These are phyloP conservation scores for Trachythela sp. DNA, from an alignment of 64 coral and sea anemone genomes.

Conservation along the genomic window DNA sequence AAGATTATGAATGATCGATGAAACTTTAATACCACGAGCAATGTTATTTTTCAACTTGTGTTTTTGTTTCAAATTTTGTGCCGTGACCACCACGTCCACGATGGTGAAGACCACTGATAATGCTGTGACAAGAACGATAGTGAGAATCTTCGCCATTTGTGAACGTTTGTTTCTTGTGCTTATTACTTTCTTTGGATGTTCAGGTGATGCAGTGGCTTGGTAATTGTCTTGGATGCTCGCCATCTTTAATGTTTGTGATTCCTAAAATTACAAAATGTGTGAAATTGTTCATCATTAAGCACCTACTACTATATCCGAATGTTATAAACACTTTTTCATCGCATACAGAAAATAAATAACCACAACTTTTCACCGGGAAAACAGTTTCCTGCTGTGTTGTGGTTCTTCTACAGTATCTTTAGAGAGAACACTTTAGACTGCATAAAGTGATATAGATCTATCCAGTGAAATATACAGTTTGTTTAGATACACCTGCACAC, in stretches of 20 bases:
- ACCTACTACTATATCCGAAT: too few relatives aligned
- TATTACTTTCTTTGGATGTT: background rate
- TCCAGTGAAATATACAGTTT: too few relatives aligned
- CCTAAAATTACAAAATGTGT: background rate
- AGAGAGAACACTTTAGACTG: too few relatives aligned
- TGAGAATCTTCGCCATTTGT: background rate
- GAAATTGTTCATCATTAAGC: background rate
- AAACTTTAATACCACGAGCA: background rate
- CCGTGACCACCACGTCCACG: background rate
- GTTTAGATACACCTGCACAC: too few relatives aligned
- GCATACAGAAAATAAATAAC: too few relatives aligned
- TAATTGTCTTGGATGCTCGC: background rate
- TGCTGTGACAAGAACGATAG: background rate
- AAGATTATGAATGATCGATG: constrained; percentile 4
- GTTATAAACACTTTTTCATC: too few relatives aligned
- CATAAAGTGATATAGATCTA: too few relatives aligned
- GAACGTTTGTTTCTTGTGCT: background rate
- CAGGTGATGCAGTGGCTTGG: background rate
- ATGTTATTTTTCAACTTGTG: background rate
- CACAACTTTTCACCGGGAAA: too few relatives aligned
- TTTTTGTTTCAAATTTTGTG: background rate
- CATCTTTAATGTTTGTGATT: background rate
- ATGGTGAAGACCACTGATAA: background rate
- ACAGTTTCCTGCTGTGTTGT: too few relatives aligned
- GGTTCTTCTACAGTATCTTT: too few relatives aligned